Conservation (phyloP, 2,888 invertebrate genomes). For the Crossocerus cetratus region DNA sequence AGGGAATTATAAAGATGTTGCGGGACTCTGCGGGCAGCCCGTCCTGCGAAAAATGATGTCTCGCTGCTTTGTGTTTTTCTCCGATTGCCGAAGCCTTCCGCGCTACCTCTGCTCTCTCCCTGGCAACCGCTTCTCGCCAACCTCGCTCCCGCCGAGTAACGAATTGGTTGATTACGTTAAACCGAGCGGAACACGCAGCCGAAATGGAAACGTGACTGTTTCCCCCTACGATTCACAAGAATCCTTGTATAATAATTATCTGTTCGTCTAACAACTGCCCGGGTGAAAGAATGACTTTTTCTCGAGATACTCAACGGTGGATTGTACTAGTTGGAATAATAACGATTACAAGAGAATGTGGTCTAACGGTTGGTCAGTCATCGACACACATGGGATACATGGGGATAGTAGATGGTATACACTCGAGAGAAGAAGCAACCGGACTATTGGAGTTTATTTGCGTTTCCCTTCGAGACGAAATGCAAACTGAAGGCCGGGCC, state of each 20-base stretch:
- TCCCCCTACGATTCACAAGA: too few relatives aligned
- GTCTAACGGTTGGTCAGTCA: too few relatives aligned
- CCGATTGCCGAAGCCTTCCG: not conserved
- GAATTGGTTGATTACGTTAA: constrained; percentile 21
- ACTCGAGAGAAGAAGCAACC: constrained; percentile 34
- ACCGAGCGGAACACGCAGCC: constrained; percentile 10
- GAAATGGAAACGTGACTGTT: too few relatives aligned
- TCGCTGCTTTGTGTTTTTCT: not conserved
- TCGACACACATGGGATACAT: constrained; percentile 4
- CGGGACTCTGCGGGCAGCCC: constrained; percentile 37
- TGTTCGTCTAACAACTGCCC: too few relatives aligned
- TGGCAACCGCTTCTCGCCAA: not conserved
- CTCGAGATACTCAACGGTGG: too few relatives aligned
- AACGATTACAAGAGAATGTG: not conserved
- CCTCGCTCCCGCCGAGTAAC: constrained; percentile 5
- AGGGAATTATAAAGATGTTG: constrained; percentile 51
- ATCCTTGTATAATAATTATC: too few relatives aligned
- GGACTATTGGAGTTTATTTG: constrained; percentile 51
- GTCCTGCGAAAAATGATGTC: not conserved
- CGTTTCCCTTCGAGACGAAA: constrained; percentile 56
- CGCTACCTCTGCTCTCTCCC: not conserved
- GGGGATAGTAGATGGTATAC: constrained; percentile 30
- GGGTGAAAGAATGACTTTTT: too few relatives aligned
- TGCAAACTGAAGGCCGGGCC: constrained; percentile 41
- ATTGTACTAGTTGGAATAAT: constrained; percentile 19